Evolutionary conservation across 2,797 vertebrate genomes (phyloP), one percentile per base, ranked within the genome.

Genomic region (Pithecia hirsuta): DNA sequence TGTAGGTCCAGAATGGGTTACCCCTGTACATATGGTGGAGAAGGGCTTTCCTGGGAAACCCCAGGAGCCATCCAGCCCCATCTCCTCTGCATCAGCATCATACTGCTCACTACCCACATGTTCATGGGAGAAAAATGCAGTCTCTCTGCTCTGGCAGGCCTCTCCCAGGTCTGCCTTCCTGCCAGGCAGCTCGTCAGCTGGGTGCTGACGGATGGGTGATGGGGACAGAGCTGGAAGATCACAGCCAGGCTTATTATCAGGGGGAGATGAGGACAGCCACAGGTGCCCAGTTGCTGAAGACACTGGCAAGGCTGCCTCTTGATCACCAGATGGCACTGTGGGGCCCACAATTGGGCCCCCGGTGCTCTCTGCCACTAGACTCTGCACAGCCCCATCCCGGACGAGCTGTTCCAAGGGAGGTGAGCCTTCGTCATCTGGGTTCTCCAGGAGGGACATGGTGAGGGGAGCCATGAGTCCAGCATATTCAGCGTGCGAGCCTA

Each of bases 371-470:
- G 96, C 97, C 78, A 96, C 1, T 39, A 85, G 89, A 46, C 57
- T 39, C 0, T 13, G 52, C 0, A 2, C 1, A 20, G 44, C 91
- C 36, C 52, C 83, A 33, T 74, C 92, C 0, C 0, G 78, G 80
- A 36, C 26, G 46, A 87, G 91, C 76, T 95, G 95, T 76, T 91
- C 4, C 0, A 0, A 0, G 2, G 11, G 48, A 52, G n/a, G 41
- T 20, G 44, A 67, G 30, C 93, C 90, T 0, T 82, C 74, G 70
- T 74, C 50, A 22, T 95, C 96, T 46, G 98, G 92, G 0, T 95
- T 97, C 70, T 98, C 96, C 64, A 99, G 98, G 95, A 98, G 88
- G 11, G 99, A 98, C 17, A 98, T 44, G 0, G 96, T 98, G 57
- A 99, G 98, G 39, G 99, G 98, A 33, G 98, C 96, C 97, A 96